phyloP scores from a whole-genome alignment of 2,888 invertebrate genomes.

The Anaspis maculata region DNA sequence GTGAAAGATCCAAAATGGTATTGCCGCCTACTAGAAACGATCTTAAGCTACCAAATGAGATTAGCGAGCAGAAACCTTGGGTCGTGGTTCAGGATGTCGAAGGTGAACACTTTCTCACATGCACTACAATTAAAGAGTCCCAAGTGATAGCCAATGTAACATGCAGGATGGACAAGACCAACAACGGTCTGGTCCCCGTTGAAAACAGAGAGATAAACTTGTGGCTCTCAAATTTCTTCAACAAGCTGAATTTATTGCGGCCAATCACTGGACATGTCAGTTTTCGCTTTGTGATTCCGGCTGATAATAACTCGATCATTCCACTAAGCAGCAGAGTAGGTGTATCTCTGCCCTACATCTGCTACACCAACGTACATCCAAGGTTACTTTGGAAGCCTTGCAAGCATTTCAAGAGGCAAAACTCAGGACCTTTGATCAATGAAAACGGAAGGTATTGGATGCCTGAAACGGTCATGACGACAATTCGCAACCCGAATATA shows the following conservation, averaged over 20 bases:
- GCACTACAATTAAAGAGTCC: constrained; percentile 74
- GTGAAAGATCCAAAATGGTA: constrained; percentile 61
- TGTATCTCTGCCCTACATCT: constrained; percentile 72
- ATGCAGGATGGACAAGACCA: constrained; percentile 60
- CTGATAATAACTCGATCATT: constrained; percentile 48
- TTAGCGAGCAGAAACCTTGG: constrained; percentile 70
- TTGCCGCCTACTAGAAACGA: constrained; percentile 59
- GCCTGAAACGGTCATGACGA: constrained; percentile 49
- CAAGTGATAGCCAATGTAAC: constrained; percentile 73
- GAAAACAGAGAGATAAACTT: constrained; percentile 58
- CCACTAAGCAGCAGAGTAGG: constrained; percentile 68
- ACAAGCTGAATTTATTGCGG: constrained; percentile 53
- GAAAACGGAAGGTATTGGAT: constrained; percentile 50
- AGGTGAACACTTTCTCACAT: constrained; percentile 70
- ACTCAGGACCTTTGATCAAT: constrained; percentile 46
- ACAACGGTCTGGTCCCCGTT: constrained; percentile 60
- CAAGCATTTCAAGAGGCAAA: constrained; percentile 50
- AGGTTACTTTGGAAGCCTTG: constrained; percentile 57
- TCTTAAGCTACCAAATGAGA: constrained; percentile 60
- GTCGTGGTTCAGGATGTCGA: constrained; percentile 68
- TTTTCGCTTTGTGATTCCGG: constrained; percentile 63
- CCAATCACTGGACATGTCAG: constrained; percentile 72
- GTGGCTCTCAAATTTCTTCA: constrained; percentile 67
- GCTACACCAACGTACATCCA: constrained; percentile 62
- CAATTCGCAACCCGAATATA: constrained; percentile 43